phyloP scores from a whole-genome alignment of 2,888 invertebrate species.

The Alitta virens region DNA sequence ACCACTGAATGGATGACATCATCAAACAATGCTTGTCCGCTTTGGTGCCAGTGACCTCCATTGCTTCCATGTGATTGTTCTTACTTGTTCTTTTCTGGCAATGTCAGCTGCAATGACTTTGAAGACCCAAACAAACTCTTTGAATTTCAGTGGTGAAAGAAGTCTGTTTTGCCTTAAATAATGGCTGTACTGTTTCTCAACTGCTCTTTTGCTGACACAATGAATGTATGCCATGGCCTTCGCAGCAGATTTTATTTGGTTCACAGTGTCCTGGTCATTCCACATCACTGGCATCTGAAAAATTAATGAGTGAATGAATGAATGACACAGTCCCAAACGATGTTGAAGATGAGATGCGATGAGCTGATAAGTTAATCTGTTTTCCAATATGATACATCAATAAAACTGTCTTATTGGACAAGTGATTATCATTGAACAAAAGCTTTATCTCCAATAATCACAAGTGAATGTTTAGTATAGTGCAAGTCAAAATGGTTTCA shows the following conservation, averaged over 20 bases:
- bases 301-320: too few species aligned
- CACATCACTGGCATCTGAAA: conserved; percentile 44
- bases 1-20: too few species aligned
- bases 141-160: conserved; percentile 49
- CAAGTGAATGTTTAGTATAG: too few species aligned
- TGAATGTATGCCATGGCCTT: conserved; percentile 53
- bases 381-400: too few species aligned
- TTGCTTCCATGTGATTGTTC: too few species aligned
- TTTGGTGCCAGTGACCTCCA: too few species aligned
- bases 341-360: too few species aligned
- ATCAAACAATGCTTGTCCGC: too few species aligned
- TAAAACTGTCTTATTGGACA: too few species aligned
- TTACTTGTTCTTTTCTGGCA: conserved; percentile 44
- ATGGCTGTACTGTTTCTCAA: conserved; percentile 47
- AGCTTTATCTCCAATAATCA: not conserved
- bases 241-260: conserved; percentile 43
- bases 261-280: conserved; percentile 35
- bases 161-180: conserved; percentile 43
- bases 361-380: too few species aligned
- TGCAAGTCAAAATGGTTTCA: too few species aligned
- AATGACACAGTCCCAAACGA: too few species aligned
- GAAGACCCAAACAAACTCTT: conserved; percentile 52
- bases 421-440: not conserved
- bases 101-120: conserved; percentile 44
- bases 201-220: conserved; percentile 40